These are phyloP conservation scores for Plectrocnemia conspersa DNA, from an alignment of 1,140 invertebrate species.

Conservation along the genomic window DNA sequence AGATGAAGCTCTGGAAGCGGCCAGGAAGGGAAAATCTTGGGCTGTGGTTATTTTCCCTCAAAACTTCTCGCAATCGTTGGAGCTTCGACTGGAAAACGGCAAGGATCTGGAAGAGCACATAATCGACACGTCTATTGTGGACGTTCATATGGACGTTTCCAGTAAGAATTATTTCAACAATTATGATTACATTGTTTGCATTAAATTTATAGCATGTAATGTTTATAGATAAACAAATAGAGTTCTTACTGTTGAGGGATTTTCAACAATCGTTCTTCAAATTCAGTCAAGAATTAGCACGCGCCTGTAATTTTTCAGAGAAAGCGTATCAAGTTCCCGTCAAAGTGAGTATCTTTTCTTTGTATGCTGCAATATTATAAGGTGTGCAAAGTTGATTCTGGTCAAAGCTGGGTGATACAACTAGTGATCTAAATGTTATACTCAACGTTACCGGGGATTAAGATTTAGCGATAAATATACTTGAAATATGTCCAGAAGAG, in stretches of 20 bases:
- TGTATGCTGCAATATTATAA: no score
- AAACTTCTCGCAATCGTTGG: slow-evolving; percentile 77
- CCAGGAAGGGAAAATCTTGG: slow-evolving; percentile 72
- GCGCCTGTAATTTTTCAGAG: slow-evolving; percentile 65
- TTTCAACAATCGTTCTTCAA: slow-evolving; percentile 68
- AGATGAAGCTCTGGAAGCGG: slow-evolving; percentile 61
- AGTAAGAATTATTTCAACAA: slow-evolving; percentile 65
- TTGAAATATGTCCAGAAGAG: no score
- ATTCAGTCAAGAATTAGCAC: slow-evolving; percentile 63
- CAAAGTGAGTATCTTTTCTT: slow-evolving; percentile 48
- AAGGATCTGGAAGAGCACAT: slow-evolving; percentile 64
- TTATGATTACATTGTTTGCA: no score
- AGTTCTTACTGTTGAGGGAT: slow-evolving; percentile 71
- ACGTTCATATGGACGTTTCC: slow-evolving; percentile 83
- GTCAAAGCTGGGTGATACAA: no score
- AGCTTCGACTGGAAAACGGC: slow-evolving; percentile 64
- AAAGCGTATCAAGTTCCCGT: slow-evolving; percentile 69
- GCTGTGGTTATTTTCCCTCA: slow-evolving; percentile 74
- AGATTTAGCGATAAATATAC: no score
- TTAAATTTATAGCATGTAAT: slow-evolving; percentile 14
- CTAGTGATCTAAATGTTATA: no score
- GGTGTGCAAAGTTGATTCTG: no score
- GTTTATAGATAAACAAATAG: slow-evolving; percentile 83
- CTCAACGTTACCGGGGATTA: no score
- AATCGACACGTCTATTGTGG: slow-evolving; percentile 66